These are phyloP conservation scores for Telmatochromis bifrenatus DNA, from an alignment of 2,113 vertebrate species.

Conservation along the genomic window DNA sequence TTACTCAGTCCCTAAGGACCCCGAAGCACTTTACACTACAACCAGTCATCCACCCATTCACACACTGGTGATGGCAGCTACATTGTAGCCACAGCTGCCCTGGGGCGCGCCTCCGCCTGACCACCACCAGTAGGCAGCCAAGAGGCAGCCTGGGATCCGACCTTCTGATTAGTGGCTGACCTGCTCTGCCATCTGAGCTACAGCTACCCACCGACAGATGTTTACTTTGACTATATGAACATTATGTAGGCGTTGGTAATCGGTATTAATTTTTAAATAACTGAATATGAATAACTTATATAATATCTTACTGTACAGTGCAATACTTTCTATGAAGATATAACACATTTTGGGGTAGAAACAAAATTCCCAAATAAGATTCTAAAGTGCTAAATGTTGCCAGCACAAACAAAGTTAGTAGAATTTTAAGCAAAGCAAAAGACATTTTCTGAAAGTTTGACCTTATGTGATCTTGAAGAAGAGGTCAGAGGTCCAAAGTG, in stretches of 20 bases:
- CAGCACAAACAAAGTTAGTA: not conserved
- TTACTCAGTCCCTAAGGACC: too few species aligned
- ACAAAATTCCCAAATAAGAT: not conserved
- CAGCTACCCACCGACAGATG: not conserved
- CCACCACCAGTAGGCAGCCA: too few species aligned
- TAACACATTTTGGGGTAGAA: not conserved
- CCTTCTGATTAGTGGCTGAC: too few species aligned
- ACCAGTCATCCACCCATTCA: too few species aligned
- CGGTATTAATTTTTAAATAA: not conserved
- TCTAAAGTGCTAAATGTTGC: not conserved
- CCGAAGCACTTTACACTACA: fast-evolving
- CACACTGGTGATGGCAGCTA: too few species aligned
- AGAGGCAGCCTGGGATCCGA: too few species aligned
- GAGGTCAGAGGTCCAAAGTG: not conserved
- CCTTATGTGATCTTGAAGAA: not conserved
- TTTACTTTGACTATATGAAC: not conserved
- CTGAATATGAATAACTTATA: not conserved
- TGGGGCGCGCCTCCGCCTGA: too few species aligned
- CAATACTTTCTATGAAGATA: not conserved
- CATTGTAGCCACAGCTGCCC: too few species aligned
- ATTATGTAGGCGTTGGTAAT: not conserved
- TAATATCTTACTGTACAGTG: fast-evolving
- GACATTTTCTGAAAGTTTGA: not conserved
- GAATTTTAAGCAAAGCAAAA: not conserved
- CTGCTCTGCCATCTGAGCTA: too few species aligned